phyloP scores from a whole-genome alignment of 2,888 invertebrate species.

The Thecophora atra region DNA sequence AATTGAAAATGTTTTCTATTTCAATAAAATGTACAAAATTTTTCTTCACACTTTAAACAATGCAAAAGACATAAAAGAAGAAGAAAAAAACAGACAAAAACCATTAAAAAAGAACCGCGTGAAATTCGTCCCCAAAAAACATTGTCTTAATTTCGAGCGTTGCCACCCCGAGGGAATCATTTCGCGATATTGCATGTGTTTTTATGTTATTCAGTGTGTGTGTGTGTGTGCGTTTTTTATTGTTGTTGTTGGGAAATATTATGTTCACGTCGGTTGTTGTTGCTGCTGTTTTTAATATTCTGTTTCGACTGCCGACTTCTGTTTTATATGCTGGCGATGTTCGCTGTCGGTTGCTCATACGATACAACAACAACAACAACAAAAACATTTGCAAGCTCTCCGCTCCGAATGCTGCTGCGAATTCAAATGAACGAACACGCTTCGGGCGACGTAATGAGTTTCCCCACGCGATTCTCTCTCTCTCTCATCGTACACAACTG shows the following conservation, averaged over 20 bases:
- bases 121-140: constrained; percentile 19
- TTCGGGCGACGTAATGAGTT: constrained; percentile 30
- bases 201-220: background rate
- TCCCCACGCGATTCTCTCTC: background rate
- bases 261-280: constrained; percentile 1
- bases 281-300: constrained; percentile 10
- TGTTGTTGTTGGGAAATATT: constrained; percentile 1
- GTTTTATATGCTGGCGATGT: background rate
- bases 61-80: background rate
- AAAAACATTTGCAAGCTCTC: background rate
- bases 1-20: background rate
- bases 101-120: background rate
- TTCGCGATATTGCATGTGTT: constrained; percentile 35
- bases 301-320: background rate
- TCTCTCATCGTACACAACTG: background rate
- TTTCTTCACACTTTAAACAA: constrained; percentile 1
- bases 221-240: background rate
- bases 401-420: constrained; percentile 16
- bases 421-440: constrained; percentile 35
- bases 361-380: constrained; percentile 12
- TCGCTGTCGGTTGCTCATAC: constrained; percentile 11
- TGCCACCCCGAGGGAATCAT: constrained; percentile 28
- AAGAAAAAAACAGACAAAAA: background rate
- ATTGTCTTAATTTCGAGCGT: constrained; percentile 27
- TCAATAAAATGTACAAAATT: too few species aligned